Evolutionary conservation across 2,888 invertebrate genomes (phyloP).

Genomic region (Hirtodrosophila trivittata): DNA sequence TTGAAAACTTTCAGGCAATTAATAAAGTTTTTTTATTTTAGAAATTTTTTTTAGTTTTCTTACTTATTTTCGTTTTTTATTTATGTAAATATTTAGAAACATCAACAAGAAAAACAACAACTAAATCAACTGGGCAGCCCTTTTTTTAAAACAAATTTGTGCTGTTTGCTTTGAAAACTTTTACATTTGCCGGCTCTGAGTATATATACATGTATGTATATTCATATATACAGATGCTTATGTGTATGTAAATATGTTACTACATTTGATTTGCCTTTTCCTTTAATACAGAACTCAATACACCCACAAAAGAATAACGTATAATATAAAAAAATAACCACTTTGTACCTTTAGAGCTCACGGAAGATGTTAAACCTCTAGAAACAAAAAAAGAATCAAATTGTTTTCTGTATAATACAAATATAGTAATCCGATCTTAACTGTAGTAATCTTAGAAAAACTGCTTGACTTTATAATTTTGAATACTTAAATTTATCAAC

Average conservation of each 20-base stretch:
- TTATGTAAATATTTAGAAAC: constrained; percentile 66
- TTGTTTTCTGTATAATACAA: too few species aligned
- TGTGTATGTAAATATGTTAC: not conserved
- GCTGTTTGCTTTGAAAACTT: constrained; percentile 44
- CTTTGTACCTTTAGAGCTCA: too few species aligned
- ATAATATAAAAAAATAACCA: too few species aligned
- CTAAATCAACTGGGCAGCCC: constrained; percentile 36
- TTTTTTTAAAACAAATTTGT: constrained; percentile 7
- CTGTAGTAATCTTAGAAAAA: too few species aligned
- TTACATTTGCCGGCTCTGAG: constrained; percentile 18
- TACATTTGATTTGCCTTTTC: not conserved
- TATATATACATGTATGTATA: constrained; percentile 1
- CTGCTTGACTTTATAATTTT: too few species aligned
- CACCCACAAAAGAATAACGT: too few species aligned
- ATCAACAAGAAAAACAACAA: constrained; percentile 36
- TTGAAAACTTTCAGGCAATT: constrained; percentile 61
- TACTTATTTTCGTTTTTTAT: constrained; percentile 19
- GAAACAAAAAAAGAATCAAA: too few species aligned
- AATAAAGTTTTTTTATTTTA: constrained; percentile 60
- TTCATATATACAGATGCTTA: not conserved
- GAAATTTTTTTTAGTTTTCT: constrained; percentile 23
- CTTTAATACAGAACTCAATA: not conserved
- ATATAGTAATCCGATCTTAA: too few species aligned
- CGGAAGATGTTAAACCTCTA: too few species aligned
- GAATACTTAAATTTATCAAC: too few species aligned